Evolutionary conservation across 2,888 invertebrate species (phyloP).

Genomic region (Cheiracanthium punctorium): DNA sequence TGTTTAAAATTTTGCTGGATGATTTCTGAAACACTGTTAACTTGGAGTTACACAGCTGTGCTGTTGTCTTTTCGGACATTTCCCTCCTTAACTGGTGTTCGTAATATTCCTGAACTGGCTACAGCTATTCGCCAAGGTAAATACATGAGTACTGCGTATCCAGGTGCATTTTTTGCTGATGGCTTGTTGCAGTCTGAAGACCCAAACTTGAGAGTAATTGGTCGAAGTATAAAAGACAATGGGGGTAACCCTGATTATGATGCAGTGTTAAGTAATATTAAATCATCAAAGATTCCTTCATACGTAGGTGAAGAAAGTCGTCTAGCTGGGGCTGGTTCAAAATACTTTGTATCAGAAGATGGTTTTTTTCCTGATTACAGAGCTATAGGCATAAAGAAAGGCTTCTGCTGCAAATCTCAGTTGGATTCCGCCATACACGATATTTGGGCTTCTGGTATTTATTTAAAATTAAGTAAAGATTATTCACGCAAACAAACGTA

Average conservation of each 20-base stretch:
- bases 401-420: conserved; percentile 1
- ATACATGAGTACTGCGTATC: conserved; percentile 18
- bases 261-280: no score
- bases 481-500: no score
- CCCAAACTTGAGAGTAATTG: no score
- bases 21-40: neutral
- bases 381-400: no score
- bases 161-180: neutral
- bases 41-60: conserved; percentile 27
- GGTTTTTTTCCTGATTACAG: no score
- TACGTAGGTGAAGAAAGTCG: neutral
- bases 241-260: no score
- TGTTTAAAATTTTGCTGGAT: neutral
- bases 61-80: conserved; percentile 25
- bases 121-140: neutral
- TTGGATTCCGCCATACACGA: neutral
- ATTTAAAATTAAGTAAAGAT: no score
- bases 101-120: conserved; percentile 12
- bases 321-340: neutral
- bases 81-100: conserved; percentile 14
- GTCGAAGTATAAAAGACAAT: no score
- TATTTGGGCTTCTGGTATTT: conserved; percentile 12
- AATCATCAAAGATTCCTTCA: no score
- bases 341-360: no score
- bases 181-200: no score